Evolutionary conservation across 2,888 invertebrate genomes (phyloP).

Genomic region (Cheilosia pagana): DNA sequence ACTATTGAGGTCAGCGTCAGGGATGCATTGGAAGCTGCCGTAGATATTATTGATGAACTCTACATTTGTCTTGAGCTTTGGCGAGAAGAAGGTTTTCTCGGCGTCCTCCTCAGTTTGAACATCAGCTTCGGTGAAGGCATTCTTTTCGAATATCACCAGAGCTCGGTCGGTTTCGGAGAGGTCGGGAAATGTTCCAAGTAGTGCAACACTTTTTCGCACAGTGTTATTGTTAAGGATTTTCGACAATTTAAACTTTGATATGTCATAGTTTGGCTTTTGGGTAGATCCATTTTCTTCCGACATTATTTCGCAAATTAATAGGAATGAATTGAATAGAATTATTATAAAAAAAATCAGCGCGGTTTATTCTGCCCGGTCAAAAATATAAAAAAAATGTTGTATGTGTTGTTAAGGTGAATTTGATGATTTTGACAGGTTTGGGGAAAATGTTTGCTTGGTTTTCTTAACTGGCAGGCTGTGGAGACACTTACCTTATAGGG

Average conservation of each 20-base stretch:
- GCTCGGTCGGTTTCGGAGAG: conserved; percentile 85
- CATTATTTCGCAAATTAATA: conserved; percentile 30
- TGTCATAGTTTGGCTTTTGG: conserved; percentile 80
- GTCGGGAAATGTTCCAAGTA: conserved; percentile 87
- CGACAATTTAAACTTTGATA: conserved; percentile 88
- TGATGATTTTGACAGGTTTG: neutral
- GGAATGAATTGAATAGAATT: neutral
- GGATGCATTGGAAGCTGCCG: conserved; percentile 90
- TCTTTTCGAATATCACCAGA: conserved; percentile 91
- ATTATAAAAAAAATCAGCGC: conserved; percentile 5
- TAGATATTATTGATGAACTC: conserved; percentile 93
- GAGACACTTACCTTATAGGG: neutral
- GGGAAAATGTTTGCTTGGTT: neutral
- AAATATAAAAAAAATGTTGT: too few species aligned
- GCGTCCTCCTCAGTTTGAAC: conserved; percentile 78
- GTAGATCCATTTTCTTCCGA: conserved; percentile 45
- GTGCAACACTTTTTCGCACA: conserved; percentile 88
- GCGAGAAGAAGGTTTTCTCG: conserved; percentile 85
- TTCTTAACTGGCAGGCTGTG: neutral
- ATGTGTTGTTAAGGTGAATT: too few species aligned
- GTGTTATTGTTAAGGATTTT: conserved; percentile 89
- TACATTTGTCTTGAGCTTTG: conserved; percentile 86
- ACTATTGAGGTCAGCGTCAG: conserved; percentile 87
- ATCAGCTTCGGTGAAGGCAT: conserved; percentile 87
- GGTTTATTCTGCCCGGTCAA: neutral